A percentile compares a stretch with the other conserved stretches of the same genome.
Conservation (phyloP, 2,113 vertebrate species). For the Candoia aspera region DNA sequence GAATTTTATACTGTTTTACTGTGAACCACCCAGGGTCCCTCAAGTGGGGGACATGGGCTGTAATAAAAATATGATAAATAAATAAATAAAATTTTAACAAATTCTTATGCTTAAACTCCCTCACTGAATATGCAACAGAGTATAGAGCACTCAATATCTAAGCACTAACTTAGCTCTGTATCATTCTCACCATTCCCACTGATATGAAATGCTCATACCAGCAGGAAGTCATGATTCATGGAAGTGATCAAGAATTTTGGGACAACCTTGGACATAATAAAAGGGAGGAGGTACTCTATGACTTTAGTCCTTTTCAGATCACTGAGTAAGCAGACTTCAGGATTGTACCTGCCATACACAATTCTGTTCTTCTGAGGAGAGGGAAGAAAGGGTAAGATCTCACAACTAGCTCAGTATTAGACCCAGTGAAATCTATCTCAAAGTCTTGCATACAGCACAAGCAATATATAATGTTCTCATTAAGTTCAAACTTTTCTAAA, state of each 20-base stretch:
- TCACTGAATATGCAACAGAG: background rate
- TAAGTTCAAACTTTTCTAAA: background rate
- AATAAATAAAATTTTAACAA: too few relatives aligned
- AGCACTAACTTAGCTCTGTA: background rate
- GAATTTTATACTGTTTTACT: too few relatives aligned
- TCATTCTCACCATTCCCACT: background rate
- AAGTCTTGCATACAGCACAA: background rate
- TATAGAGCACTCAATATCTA: background rate
- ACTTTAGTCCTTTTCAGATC: background rate
- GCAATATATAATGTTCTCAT: background rate
- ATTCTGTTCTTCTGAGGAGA: too few relatives aligned
- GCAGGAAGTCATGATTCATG: background rate
- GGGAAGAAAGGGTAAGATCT: too few relatives aligned
- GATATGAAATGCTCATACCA: background rate
- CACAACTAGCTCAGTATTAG: too few relatives aligned
- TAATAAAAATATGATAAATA: too few relatives aligned
- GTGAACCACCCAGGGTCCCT: too few relatives aligned
- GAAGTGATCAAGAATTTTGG: background rate
- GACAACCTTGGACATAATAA: background rate
- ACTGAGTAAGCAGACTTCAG: background rate
- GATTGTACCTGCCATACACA: too few relatives aligned
- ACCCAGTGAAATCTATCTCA: background rate
- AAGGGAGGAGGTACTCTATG: background rate
- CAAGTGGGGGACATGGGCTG: too few relatives aligned
- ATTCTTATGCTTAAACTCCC: background rate